A percentile compares a stretch with the other conserved stretches of the same genome.
Conservation (phyloP, 2,888 invertebrate species). For the Eupithecia abbreviata region DNA sequence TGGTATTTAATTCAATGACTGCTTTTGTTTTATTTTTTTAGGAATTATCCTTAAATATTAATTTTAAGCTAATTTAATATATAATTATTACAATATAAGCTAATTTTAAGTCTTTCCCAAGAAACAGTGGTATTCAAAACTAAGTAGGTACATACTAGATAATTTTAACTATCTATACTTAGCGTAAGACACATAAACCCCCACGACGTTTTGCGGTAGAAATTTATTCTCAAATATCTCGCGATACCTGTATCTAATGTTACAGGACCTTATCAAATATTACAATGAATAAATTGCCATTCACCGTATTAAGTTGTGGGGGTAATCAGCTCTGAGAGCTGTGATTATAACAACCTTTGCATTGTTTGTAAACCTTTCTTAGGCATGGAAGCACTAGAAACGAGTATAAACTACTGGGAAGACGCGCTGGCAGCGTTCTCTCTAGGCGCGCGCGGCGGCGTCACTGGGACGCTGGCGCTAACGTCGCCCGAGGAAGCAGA, state of each 20-base stretch:
- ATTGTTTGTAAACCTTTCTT: constrained; percentile 6
- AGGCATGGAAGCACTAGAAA: constrained; percentile 97
- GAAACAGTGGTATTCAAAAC: constrained; percentile 45
- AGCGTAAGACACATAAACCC: neutral
- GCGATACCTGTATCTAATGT: neutral
- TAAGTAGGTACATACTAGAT: constrained; percentile 1
- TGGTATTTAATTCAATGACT: neutral
- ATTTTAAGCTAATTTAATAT: constrained; percentile 4
- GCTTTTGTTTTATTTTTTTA: constrained; percentile 6
- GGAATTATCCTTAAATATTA: neutral
- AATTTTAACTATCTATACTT: neutral
- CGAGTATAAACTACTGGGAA: constrained; percentile 97
- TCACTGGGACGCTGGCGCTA: constrained; percentile 85
- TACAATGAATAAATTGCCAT: neutral
- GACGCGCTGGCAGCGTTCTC: constrained; percentile 94
- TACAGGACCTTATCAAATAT: neutral
- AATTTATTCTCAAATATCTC: neutral
- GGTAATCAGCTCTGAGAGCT: neutral
- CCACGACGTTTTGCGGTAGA: neutral
- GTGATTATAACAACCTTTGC: neutral
- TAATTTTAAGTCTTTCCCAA: constrained; percentile 16
- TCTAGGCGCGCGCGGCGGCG: constrained; percentile 83
- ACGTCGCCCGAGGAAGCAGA: constrained; percentile 93
- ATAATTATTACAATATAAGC: neutral
- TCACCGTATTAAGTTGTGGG: neutral